These are phyloP conservation scores for Chionomys nivalis DNA, from an alignment of 2,113 vertebrate genomes.

Conservation along the genomic window DNA sequence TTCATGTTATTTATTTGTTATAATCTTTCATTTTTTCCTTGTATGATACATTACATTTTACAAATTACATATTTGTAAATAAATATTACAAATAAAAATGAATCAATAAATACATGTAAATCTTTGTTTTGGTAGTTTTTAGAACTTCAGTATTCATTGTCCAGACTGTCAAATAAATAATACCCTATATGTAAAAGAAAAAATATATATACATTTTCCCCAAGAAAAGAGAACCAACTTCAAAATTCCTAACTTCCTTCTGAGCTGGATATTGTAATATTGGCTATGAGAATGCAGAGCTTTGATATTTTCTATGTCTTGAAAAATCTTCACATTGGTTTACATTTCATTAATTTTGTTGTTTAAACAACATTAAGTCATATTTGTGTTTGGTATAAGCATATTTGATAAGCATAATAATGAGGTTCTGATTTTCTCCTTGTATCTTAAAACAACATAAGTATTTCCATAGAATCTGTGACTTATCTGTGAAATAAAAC, in stretches of 20 bases:
- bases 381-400: neutral
- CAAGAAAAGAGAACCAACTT: conserved; percentile 4
- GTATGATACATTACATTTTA: neutral
- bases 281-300: neutral
- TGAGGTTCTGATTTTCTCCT: neutral
- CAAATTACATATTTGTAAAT: no score
- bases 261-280: neutral
- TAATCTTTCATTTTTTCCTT: neutral
- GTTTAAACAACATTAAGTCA: neutral
- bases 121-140: neutral
- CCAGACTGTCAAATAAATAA: neutral
- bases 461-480: neutral
- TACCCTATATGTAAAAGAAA: neutral
- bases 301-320: neutral
- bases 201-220: neutral
- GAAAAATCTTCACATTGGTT: neutral
- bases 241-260: neutral
- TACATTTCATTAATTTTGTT: neutral
- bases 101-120: neutral
- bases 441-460: neutral
- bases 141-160: neutral
- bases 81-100: neutral
- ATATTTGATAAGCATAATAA: neutral
- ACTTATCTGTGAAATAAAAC: neutral
- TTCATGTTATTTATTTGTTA: neutral